Conservation (phyloP, 1,140 invertebrate species). For the Neuroterus valhalla region DNA sequence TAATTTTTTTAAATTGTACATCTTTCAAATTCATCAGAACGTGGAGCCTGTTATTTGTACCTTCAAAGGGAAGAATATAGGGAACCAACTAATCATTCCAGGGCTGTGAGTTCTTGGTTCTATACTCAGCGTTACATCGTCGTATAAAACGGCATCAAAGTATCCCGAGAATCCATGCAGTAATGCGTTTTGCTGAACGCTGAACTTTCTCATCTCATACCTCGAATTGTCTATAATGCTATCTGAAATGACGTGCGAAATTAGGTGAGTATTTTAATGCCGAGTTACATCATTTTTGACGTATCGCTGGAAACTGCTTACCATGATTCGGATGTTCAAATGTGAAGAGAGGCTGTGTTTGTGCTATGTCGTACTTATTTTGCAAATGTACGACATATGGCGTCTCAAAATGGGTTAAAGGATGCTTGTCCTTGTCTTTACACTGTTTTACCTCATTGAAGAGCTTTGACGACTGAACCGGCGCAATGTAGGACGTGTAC, state of each 20-base stretch:
- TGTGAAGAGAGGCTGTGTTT: constrained; percentile 87
- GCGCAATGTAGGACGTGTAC: constrained; percentile 94
- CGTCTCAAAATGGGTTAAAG: constrained; percentile 84
- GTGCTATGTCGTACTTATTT: constrained; percentile 90
- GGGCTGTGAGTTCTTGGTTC: constrained; percentile 89
- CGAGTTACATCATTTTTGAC: constrained; percentile 1
- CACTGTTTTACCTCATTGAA: constrained; percentile 81
- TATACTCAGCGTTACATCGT: constrained; percentile 91
- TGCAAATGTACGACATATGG: constrained; percentile 95
- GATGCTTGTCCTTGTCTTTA: constrained; percentile 78
- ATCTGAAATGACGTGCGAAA: constrained; percentile 61
- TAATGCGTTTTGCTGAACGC: constrained; percentile 83
- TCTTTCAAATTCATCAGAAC: constrained; percentile 31
- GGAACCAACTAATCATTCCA: constrained; percentile 98
- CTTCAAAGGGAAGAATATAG: constrained; percentile 93
- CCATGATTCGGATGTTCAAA: constrained; percentile 91
- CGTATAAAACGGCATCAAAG: constrained; percentile 92
- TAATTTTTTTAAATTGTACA: not conserved
- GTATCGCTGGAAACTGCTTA: constrained; percentile 49
- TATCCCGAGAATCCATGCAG: constrained; percentile 97
- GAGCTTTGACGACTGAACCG: constrained; percentile 87
- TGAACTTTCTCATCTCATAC: constrained; percentile 82
- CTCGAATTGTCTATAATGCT: constrained; percentile 84
- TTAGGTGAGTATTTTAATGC: constrained; percentile 14
- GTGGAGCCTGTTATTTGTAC: constrained; percentile 70